Evolutionary conservation across 2,113 vertebrate species (phyloP).

Genomic region (Vicugna pacos): DNA sequence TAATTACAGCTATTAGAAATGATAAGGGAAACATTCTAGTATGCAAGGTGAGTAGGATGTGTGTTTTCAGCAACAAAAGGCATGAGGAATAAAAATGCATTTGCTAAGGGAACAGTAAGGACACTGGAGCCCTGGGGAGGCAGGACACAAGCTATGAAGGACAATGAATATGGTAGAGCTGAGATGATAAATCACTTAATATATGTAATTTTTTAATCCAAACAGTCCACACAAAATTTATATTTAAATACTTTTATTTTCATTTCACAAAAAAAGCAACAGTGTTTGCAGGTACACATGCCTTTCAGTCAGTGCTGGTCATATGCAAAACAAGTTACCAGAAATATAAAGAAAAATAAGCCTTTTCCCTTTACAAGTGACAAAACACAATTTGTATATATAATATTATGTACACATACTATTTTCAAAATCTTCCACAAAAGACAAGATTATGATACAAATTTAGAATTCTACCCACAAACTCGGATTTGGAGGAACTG

Average conservation of each 20-base stretch:
- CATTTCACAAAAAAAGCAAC: slow-evolving; percentile 83
- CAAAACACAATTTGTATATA: slow-evolving; percentile 82
- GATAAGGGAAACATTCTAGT: background rate
- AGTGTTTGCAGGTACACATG: slow-evolving; percentile 83
- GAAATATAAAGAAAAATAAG: slow-evolving; percentile 84
- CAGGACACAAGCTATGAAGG: background rate
- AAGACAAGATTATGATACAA: slow-evolving; percentile 81
- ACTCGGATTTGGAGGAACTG: slow-evolving; percentile 66
- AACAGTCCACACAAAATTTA: slow-evolving; percentile 58
- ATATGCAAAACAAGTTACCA: slow-evolving; percentile 81
- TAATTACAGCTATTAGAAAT: background rate
- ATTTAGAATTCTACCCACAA: slow-evolving; percentile 79
- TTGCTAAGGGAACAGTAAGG: background rate
- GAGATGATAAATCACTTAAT: background rate
- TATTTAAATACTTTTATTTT: slow-evolving; percentile 87
- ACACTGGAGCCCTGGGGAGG: background rate
- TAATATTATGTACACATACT: slow-evolving; percentile 70
- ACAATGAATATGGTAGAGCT: background rate
- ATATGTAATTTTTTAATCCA: background rate
- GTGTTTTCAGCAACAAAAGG: background rate
- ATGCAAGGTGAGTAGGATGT: background rate
- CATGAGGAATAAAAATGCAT: background rate
- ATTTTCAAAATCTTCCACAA: slow-evolving; percentile 77
- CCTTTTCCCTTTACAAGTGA: slow-evolving; percentile 80
- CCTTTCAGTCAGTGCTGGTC: slow-evolving; percentile 83